phyloP scores from a whole-genome alignment of 2,888 invertebrate genomes.

The Drosophila suboccidentalis region DNA sequence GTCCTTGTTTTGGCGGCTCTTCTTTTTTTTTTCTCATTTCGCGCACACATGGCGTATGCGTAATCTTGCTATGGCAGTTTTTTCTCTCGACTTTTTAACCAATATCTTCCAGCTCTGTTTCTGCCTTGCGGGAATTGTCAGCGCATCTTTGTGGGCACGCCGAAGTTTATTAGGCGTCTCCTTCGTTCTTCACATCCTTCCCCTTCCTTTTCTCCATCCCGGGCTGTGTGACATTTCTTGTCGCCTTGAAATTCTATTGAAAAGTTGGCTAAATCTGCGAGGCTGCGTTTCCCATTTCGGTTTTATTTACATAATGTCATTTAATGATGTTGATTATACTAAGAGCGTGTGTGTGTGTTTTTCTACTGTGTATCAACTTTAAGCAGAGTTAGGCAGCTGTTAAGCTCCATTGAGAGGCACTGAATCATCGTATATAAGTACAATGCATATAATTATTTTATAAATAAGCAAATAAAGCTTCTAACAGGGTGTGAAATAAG shows the following conservation, averaged over 20 bases:
- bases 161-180: constrained; percentile 71
- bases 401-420: constrained; percentile 27
- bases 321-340: constrained; percentile 73
- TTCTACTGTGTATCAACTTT: constrained; percentile 22
- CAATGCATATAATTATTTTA: constrained; percentile 8
- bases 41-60: constrained; percentile 64
- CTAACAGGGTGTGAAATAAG: not conserved
- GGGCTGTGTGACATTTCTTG: constrained; percentile 27
- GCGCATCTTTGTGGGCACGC: constrained; percentile 66
- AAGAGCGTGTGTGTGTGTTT: constrained; percentile 6
- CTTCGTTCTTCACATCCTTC: constrained; percentile 4
- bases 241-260: constrained; percentile 50
- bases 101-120: constrained; percentile 18
- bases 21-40: not conserved
- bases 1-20: constrained; percentile 17
- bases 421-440: not conserved
- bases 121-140: constrained; percentile 71
- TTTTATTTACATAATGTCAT: constrained; percentile 77
- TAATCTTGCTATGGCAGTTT: constrained; percentile 61
- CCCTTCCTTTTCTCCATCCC: not conserved
- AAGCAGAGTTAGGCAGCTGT: constrained; percentile 28
- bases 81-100: constrained; percentile 32
- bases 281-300: constrained; percentile 54
- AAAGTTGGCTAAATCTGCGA: constrained; percentile 60
- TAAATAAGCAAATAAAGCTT: not conserved